Conservation (phyloP, 2,888 invertebrate genomes). For the Torymus tubicola region DNA sequence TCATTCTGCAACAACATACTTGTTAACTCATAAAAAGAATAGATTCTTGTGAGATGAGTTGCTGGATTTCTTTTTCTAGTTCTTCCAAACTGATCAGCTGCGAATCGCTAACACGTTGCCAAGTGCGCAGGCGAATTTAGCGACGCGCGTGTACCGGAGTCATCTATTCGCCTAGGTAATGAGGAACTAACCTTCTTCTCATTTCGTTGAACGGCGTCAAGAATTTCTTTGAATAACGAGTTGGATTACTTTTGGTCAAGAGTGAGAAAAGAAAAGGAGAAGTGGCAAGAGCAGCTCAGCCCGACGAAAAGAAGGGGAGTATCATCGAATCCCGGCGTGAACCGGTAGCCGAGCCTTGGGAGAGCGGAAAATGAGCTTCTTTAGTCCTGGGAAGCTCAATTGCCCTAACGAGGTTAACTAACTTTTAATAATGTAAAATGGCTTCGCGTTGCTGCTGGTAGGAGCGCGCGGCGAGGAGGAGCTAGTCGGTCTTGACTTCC, state of each 20-base stretch:
- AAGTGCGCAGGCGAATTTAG: conserved; percentile 63
- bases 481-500: conserved; percentile 69
- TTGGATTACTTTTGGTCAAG: too few species aligned
- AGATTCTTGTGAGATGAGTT: conserved; percentile 38
- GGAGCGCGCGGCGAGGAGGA: background rate
- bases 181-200: conserved; percentile 66
- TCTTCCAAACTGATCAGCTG: background rate
- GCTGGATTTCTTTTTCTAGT: background rate
- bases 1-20: background rate
- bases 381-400: too few species aligned
- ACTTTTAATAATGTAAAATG: too few species aligned
- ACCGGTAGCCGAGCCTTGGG: too few species aligned
- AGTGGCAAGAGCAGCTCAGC: conserved; percentile 27
- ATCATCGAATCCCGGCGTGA: too few species aligned
- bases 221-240: too few species aligned
- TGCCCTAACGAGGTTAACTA: too few species aligned
- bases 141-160: conserved; percentile 59
- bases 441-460: too few species aligned
- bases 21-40: conserved; percentile 1
- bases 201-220: too few species aligned
- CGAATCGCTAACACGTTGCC: conserved; percentile 63
- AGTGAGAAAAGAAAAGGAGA: background rate
- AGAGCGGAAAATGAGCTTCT: too few species aligned
- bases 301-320: background rate
- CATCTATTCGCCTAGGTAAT: conserved; percentile 68